Evolutionary conservation across 2,113 vertebrate genomes (phyloP).

Genomic region (Tylochromis polylepis): DNA sequence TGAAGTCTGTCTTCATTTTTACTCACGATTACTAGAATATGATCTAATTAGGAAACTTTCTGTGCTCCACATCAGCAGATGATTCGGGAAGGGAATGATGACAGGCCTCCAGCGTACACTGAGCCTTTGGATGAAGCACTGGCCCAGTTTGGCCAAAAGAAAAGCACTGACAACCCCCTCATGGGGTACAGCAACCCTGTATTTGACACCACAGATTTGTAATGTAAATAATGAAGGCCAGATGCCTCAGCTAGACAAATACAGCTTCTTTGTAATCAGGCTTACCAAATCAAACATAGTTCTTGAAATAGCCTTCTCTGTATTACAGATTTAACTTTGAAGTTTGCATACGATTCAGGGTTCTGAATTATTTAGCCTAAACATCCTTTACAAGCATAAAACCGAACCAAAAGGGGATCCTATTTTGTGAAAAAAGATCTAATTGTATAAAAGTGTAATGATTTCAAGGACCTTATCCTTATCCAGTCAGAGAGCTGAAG

Average conservation of each 20-base stretch:
- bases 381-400: background rate
- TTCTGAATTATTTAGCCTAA: background rate
- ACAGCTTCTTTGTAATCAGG: background rate
- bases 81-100: conserved; percentile 46
- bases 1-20: background rate
- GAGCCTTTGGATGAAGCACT: conserved; percentile 77
- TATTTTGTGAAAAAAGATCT: background rate
- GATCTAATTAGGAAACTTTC: background rate
- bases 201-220: conserved; percentile 82
- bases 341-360: background rate
- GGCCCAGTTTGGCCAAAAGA: conserved; percentile 32
- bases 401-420: background rate
- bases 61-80: background rate
- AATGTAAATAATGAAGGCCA: conserved; percentile 29
- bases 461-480: background rate
- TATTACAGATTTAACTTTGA: background rate
- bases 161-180: background rate
- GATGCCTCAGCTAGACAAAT: background rate
- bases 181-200: conserved; percentile 53
- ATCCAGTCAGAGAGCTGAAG: background rate
- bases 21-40: background rate
- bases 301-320: background rate
- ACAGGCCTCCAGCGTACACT: background rate
- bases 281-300: background rate
- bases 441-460: background rate